Conservation (phyloP, 2,888 invertebrate species). For the Bruchidius siliquastri region DNA sequence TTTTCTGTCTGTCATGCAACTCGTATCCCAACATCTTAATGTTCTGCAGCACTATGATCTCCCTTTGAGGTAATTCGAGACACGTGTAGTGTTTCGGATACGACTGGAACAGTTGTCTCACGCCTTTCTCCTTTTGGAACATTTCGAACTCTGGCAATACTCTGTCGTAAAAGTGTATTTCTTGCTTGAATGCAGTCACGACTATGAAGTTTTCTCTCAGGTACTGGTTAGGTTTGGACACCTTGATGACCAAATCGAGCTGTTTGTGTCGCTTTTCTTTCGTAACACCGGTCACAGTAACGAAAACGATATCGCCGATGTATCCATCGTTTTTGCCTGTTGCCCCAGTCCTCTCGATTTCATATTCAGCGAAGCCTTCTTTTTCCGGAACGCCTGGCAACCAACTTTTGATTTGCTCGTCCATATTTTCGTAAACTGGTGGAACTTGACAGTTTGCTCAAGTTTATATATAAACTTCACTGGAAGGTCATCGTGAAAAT, state of each 20-base stretch:
- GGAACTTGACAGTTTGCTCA: background rate
- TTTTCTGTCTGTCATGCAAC: constrained; percentile 14
- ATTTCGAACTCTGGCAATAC: constrained; percentile 7
- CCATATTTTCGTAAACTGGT: background rate
- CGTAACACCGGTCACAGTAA: background rate
- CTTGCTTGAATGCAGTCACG: constrained; percentile 7
- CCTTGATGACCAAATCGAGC: background rate
- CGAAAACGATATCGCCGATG: background rate
- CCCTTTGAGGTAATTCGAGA: constrained; percentile 9
- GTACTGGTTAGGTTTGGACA: background rate
- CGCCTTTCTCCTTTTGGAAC: constrained; percentile 11
- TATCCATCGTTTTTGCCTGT: background rate
- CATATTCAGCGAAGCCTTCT: background rate
- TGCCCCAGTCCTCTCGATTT: background rate
- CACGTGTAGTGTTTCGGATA: constrained; percentile 14
- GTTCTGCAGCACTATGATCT: constrained; percentile 22
- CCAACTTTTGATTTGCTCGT: background rate
- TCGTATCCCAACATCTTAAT: constrained; percentile 16
- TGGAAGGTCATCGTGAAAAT: background rate
- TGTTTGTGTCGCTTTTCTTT: background rate
- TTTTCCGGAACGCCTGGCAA: background rate
- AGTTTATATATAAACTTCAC: background rate
- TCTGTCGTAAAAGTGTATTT: constrained; percentile 13
- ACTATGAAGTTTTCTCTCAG: background rate
- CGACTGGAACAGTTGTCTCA: constrained; percentile 7